Evolutionary conservation across 1,140 invertebrate species (phyloP).

Genomic region (Xylocopa sonorina): DNA sequence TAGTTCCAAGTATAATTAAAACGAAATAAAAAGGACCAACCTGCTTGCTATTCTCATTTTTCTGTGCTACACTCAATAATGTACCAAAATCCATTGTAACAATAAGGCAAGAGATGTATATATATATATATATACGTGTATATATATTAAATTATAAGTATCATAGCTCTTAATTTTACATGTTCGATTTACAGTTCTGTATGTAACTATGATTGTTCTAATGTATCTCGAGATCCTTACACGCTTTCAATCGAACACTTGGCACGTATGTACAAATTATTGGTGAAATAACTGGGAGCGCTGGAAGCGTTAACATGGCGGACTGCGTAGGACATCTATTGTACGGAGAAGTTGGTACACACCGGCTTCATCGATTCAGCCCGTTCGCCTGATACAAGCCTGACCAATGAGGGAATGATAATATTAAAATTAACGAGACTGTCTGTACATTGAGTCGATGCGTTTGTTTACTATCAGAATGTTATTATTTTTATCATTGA

Average conservation of each 20-base stretch:
- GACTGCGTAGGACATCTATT: too few relatives aligned
- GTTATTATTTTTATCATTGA: too few relatives aligned
- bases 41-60: conserved; percentile 81
- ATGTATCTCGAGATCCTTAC: not conserved
- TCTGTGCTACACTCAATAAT: conserved; percentile 84
- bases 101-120: not conserved
- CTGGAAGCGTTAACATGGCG: too few relatives aligned
- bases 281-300: conserved; percentile 18
- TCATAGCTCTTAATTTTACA: not conserved
- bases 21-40: conserved; percentile 46
- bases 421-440: too few relatives aligned
- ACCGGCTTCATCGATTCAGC: too few relatives aligned
- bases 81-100: conserved; percentile 85
- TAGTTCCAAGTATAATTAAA: conserved; percentile 23
- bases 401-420: too few relatives aligned
- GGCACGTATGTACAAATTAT: not conserved
- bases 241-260: not conserved
- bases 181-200: not conserved
- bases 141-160: conserved; percentile 7
- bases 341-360: too few relatives aligned
- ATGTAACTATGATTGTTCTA: not conserved
- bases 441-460: too few relatives aligned
- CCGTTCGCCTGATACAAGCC: too few relatives aligned
- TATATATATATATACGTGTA: too few relatives aligned
- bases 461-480: too few relatives aligned